phyloP scores from a whole-genome alignment of 2,888 invertebrate species.

The Sylvicola fuscatus region DNA sequence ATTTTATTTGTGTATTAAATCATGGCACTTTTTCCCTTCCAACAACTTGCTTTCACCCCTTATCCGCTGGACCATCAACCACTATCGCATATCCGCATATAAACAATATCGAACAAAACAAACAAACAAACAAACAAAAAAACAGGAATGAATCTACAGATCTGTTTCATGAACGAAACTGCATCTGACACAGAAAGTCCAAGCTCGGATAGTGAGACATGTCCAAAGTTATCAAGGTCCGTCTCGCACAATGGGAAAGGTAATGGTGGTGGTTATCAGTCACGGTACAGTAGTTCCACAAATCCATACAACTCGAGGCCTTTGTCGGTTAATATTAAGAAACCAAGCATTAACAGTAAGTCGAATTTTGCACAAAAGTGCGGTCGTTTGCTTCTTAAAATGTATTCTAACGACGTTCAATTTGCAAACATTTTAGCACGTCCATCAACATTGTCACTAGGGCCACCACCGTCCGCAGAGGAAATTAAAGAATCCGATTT shows the following conservation, averaged over 20 bases:
- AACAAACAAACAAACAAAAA: too few relatives aligned
- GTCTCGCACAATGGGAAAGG: not conserved
- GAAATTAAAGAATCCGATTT: slow-evolving; percentile 50
- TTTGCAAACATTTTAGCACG: slow-evolving; percentile 18
- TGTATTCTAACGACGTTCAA: slow-evolving; percentile 4
- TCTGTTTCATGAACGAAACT: slow-evolving; percentile 90
- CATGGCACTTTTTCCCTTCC: too few relatives aligned
- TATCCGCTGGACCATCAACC: too few relatives aligned
- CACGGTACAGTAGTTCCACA: slow-evolving; percentile 8
- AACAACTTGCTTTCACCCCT: too few relatives aligned
- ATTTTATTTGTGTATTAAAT: too few relatives aligned
- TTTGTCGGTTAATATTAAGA: slow-evolving; percentile 13
- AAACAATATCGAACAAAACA: too few relatives aligned
- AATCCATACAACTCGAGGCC: slow-evolving; percentile 15
- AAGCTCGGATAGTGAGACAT: slow-evolving; percentile 45
- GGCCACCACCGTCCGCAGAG: slow-evolving; percentile 29
- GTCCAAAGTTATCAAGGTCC: slow-evolving; percentile 17
- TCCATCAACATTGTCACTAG: slow-evolving; percentile 27
- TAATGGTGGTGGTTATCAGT: not conserved
- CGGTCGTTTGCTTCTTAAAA: too few relatives aligned
- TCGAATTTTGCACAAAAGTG: too few relatives aligned
- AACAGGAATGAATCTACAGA: slow-evolving; percentile 78
- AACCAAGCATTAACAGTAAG: slow-evolving; percentile 1
- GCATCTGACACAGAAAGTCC: slow-evolving; percentile 68
- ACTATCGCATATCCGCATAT: too few relatives aligned